Percentiles rank a stretch among this genome's conserved stretches.
Conservation (phyloP, 2,888 invertebrate genomes). For the Epiblema foenella region DNA sequence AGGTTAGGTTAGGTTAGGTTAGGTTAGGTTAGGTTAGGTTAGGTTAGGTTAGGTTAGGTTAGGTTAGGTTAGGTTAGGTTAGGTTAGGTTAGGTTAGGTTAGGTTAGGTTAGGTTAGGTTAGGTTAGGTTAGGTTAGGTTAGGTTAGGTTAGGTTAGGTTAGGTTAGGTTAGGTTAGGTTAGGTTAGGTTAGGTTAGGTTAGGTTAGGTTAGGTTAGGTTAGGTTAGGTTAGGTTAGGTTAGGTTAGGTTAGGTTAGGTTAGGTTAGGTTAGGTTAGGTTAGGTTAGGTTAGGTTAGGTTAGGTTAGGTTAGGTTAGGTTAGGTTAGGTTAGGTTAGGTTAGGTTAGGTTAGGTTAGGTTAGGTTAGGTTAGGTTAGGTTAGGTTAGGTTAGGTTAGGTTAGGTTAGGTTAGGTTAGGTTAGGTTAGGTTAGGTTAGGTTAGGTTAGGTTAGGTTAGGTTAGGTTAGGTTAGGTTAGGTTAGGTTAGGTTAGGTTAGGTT, state of each 20-base stretch:
- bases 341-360: slow-evolving; percentile 42
- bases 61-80: slow-evolving; percentile 36
- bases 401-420: slow-evolving; percentile 30
- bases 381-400: slow-evolving; percentile 14
- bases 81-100: slow-evolving; percentile 37
- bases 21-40: slow-evolving; percentile 38
- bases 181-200: slow-evolving; percentile 46
- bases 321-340: slow-evolving; percentile 29
- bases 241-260: slow-evolving; percentile 46
- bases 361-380: slow-evolving; percentile 43
- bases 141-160: slow-evolving; percentile 34
- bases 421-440: slow-evolving; percentile 45
- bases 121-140: slow-evolving; percentile 34
- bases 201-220: slow-evolving; percentile 45
- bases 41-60: slow-evolving; percentile 32
- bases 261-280: slow-evolving; percentile 44
- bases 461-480: slow-evolving; percentile 35
- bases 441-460: slow-evolving; percentile 35
- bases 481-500: slow-evolving; percentile 46
- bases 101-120: slow-evolving; percentile 36
- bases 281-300: slow-evolving; percentile 39
- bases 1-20: slow-evolving; percentile 42
- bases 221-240: slow-evolving; percentile 42
- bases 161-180: slow-evolving; percentile 46
- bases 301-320: slow-evolving; percentile 32